Conservation (phyloP, 2,113 vertebrate genomes). For the Callipepla squamata region DNA sequence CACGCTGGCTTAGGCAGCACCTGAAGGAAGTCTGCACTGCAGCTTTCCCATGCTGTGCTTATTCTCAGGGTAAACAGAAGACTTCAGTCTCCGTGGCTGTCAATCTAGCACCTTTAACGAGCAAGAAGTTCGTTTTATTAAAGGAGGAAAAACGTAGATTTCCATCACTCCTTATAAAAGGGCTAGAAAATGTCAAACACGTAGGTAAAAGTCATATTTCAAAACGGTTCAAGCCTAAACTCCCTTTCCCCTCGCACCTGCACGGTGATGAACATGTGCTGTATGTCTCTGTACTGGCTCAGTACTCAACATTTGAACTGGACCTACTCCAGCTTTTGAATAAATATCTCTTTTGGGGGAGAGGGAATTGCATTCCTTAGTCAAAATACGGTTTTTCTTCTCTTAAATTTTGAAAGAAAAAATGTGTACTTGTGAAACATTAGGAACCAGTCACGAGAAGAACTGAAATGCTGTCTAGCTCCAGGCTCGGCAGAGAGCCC, state of each 20-base stretch:
- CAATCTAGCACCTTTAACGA: constrained; percentile 36
- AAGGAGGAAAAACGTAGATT: constrained; percentile 5
- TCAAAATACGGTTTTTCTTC: constrained; percentile 54
- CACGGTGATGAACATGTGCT: constrained; percentile 34
- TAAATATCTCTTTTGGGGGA: constrained; percentile 66
- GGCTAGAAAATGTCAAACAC: constrained; percentile 42
- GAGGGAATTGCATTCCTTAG: constrained; percentile 50
- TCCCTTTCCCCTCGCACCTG: constrained; percentile 44
- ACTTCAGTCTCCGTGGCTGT: background rate
- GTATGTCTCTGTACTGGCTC: constrained; percentile 9
- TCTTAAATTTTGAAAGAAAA: constrained; percentile 28
- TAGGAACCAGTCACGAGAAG: constrained; percentile 18
- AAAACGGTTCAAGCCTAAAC: constrained; percentile 19
- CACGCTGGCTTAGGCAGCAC: background rate
- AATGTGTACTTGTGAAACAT: background rate
- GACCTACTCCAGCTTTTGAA: constrained; percentile 54
- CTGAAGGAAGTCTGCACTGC: background rate
- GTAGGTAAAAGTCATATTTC: constrained; percentile 51
- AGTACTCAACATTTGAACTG: constrained; percentile 31
- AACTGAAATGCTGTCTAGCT: constrained; percentile 38
- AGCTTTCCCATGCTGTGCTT: constrained; percentile 17
- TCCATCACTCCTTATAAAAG: constrained; percentile 55
- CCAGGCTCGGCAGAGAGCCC: background rate
- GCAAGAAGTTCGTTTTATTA: background rate
- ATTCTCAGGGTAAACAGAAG: constrained; percentile 34